Evolutionary conservation across 2,113 vertebrate species (phyloP), one percentile per base, ranked within the genome.

Genomic region (Proterorhinus semilunaris): DNA sequence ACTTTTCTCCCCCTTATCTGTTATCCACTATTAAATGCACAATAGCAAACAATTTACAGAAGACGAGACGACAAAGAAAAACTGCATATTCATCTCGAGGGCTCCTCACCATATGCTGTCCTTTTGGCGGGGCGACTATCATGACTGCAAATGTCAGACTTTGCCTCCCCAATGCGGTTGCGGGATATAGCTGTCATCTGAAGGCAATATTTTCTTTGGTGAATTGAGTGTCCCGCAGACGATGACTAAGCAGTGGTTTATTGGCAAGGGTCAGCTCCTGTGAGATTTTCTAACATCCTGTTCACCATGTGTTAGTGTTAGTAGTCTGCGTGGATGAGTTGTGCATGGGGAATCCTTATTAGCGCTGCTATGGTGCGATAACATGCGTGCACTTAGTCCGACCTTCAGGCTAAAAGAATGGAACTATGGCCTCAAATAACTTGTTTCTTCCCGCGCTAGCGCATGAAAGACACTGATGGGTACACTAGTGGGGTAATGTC

Each of bases 241-340:
- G 68, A 82, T 83, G 82, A 88, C 82, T 82, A 73, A 87, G 81
- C 83, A 76, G 47, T 69, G 48, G 69, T 77, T 82, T 86, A 57
- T 76, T 86, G 75, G 80, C 77, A 69, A 80, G 77, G 82, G 84
- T 86, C 82, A 89, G 82, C 81, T 83, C 77, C 73, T 75, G 11
- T 0, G 86, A 85, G 80, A 81, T 77, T 83, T 83, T 81, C 58
- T 74, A 84, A 83, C 83, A 83, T 81, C 72, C 80, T 83, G 80
- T 73, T 27, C 75, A 75, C 80, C 80, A 73, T 79, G 83, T 81
- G 84, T 72, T 83, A 47, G 44, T 42, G 21, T 7, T 42, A 69
- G 21, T 83, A 47, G 44, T 42, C 10, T 7, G 58, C 67, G 21
- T 48, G 27, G 48, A 46, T n/a, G 15, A 77, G 57, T 55, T 52